phyloP scores from a whole-genome alignment of 1,140 invertebrate species.

The Pseudomyrmex pallidus region DNA sequence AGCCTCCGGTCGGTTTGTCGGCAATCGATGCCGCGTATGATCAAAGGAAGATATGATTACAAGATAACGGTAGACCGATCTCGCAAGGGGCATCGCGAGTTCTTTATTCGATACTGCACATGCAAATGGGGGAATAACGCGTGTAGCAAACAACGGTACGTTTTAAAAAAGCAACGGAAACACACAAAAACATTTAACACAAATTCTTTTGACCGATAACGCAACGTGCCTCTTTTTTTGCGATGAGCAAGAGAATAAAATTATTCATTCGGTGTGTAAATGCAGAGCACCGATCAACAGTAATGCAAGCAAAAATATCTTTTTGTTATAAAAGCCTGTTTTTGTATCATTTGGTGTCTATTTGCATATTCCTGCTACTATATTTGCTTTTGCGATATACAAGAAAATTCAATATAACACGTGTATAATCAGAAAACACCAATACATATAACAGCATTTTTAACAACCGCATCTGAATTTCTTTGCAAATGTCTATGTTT shows the following conservation, averaged over 20 bases:
- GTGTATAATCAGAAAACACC: neutral
- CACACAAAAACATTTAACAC: slow-evolving; percentile 26
- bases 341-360: neutral
- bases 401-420: neutral
- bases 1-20: slow-evolving; percentile 9
- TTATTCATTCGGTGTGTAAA: neutral
- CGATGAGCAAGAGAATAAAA: neutral
- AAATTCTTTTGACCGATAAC: neutral
- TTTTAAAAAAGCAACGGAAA: slow-evolving; percentile 20
- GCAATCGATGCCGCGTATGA: slow-evolving; percentile 47
- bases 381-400: neutral
- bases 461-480: slow-evolving; percentile 8
- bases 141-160: neutral
- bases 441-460: neutral
- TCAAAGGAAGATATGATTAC: slow-evolving; percentile 70
- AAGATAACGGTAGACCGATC: slow-evolving; percentile 65
- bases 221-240: neutral
- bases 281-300: neutral
- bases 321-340: neutral
- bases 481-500: neutral
- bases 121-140: slow-evolving; percentile 36
- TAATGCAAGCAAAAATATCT: slow-evolving; percentile 6
- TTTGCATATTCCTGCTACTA: neutral
- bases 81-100: slow-evolving; percentile 3
- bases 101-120: slow-evolving; percentile 18